Conservation (phyloP, 2,797 vertebrate species). For the Leptoclinus maculatus region DNA sequence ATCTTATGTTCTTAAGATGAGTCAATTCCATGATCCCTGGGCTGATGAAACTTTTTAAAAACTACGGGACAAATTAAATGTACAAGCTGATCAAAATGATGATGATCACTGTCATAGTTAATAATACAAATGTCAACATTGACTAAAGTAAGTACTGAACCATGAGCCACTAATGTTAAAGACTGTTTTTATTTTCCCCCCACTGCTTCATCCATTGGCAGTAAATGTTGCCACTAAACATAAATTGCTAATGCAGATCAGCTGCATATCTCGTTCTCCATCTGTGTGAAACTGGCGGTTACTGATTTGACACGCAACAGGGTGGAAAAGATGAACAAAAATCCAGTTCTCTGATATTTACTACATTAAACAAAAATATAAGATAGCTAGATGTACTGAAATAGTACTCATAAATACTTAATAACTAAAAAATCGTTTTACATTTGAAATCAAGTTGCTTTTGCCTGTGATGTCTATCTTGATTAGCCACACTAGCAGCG, state of each 20-base stretch:
- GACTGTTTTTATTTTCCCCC: not conserved
- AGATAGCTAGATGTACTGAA: not conserved
- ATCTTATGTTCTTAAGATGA: not conserved
- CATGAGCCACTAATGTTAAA: not conserved
- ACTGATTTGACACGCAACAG: conserved; percentile 25
- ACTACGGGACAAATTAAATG: not conserved
- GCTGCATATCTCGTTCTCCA: conserved; percentile 19
- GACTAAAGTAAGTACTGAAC: not conserved
- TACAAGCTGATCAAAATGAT: not conserved
- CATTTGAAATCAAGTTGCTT: conserved; percentile 7
- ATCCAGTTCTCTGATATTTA: conserved; percentile 1
- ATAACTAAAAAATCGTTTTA: not conserved
- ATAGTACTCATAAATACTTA: not conserved
- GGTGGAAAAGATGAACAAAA: conserved; percentile 2
- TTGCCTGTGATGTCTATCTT: not conserved
- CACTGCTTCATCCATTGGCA: not conserved
- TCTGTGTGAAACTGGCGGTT: conserved; percentile 22
- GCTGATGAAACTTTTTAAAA: not conserved
- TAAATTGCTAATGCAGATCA: conserved; percentile 28
- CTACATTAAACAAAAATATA: not conserved
- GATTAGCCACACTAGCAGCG: not conserved
- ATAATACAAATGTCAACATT: not conserved
- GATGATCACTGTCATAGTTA: not conserved
- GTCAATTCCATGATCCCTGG: not conserved
- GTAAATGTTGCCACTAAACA: conserved; percentile 18